These are phyloP conservation scores for Oxycera nigricornis DNA, from an alignment of 2,888 invertebrate genomes.

Conservation along the genomic window DNA sequence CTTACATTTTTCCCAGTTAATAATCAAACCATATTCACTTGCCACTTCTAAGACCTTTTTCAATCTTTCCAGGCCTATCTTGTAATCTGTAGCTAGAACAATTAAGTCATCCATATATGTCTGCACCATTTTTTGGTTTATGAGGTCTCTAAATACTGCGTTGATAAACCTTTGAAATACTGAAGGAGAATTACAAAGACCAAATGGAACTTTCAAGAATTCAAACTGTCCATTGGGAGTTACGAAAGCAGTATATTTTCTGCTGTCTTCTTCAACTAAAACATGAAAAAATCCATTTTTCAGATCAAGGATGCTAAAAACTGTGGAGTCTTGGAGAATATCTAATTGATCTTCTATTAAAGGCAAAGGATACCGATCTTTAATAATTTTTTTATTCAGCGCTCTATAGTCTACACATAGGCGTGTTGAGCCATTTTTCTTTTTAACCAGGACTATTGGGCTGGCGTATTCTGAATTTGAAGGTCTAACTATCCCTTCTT, in stretches of 20 bases:
- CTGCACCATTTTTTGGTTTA: slow-evolving; percentile 40
- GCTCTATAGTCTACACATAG: slow-evolving; percentile 45
- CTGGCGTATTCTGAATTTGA: too few relatives aligned
- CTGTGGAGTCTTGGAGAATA: slow-evolving; percentile 48
- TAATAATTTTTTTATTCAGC: neutral
- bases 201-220: slow-evolving; percentile 54
- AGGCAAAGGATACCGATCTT: neutral
- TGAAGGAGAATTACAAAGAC: slow-evolving; percentile 51
- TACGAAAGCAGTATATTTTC: slow-evolving; percentile 51
- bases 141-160: slow-evolving; percentile 43
- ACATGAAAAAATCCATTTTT: slow-evolving; percentile 45
- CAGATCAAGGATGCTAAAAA: slow-evolving; percentile 51
- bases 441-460: too few relatives aligned
- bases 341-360: slow-evolving; percentile 36
- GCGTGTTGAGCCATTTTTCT: too few relatives aligned
- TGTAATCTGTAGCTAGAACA: too few relatives aligned
- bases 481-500: too few relatives aligned
- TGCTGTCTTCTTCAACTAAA: slow-evolving; percentile 53
- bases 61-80: too few relatives aligned
- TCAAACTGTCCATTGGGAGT: slow-evolving; percentile 51
- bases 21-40: slow-evolving; percentile 20
- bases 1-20: slow-evolving; percentile 40
- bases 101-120: slow-evolving; percentile 51
- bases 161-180: slow-evolving; percentile 49
- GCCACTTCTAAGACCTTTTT: too few relatives aligned